Evolutionary conservation across 2,797 vertebrate species (phyloP), one percentile per base, ranked within the genome.

Genomic region (Peromyscus aztecus): DNA sequence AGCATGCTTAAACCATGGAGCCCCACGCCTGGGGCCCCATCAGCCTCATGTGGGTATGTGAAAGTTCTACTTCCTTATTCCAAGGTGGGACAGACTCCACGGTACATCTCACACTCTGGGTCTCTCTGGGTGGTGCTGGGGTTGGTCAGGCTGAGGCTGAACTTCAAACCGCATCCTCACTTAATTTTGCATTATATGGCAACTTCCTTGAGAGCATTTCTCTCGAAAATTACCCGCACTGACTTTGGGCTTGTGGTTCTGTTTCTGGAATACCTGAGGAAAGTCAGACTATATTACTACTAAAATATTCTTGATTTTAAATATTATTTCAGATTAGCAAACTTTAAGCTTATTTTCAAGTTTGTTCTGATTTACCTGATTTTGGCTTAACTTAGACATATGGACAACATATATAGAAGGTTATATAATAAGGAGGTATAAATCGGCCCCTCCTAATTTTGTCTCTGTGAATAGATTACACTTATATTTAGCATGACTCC

Each of bases 1-100:
- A 13, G 37, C 6, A 1, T 12, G 11, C 6, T 46, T 9, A 9
- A 2, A 8, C 9, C 12, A 12, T 11, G 0, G 3, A 69, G 16
- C 0, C 19, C 59, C 6, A 3, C 90, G 24, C 86, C 83, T 63
- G 52, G 9, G 55, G n/a, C 65, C 78, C 52, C 1, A 0, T 65
- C 49, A n/a, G n/a, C 69, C 49, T 46, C 57, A 34, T 2, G n/a
- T 75, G 91, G 14, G 57, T 34, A 12, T 31, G 63, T 13, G 57
- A 37, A 93, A 14, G 3, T 6, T 78, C 40, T 6, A 7, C 6
- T 65, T 6, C 55, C 29, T 59, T 19, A 1, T 65, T 75, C 24
- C 63, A 34, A 82, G 31, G 8, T 37, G 46, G 34, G 46, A 65
- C 55, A 88, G 90, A 8, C 43, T 83, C 89, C 73, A 71, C 21